These are phyloP conservation scores for Pseudopleuronectes americanus DNA, from an alignment of 2,797 vertebrate species.

Conservation along the genomic window DNA sequence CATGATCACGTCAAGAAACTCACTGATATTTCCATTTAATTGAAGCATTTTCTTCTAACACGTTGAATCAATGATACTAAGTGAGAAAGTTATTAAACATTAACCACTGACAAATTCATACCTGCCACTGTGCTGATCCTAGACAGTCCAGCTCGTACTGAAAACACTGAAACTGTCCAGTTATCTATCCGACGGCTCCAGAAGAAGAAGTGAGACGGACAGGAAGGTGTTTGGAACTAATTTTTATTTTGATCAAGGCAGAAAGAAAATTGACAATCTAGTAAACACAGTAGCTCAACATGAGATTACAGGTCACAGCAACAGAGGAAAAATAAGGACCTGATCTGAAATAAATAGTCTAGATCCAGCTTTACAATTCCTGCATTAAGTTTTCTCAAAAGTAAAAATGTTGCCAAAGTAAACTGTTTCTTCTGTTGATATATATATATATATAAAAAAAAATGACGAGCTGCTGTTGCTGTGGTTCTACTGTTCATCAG, in stretches of 20 bases:
- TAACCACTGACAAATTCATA: too few species aligned
- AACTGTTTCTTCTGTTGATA: background rate
- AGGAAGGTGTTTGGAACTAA: background rate
- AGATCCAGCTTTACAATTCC: slow-evolving; percentile 13
- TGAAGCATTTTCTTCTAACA: too few species aligned
- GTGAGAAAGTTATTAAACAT: too few species aligned
- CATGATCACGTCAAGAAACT: too few species aligned
- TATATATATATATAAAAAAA: background rate
- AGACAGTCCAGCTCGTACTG: too few species aligned
- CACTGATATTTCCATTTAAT: too few species aligned
- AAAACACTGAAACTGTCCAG: background rate
- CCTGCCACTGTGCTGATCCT: too few species aligned
- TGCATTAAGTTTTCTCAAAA: background rate
- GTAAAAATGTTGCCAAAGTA: background rate
- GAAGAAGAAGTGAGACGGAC: slow-evolving; percentile 12
- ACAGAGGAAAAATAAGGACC: background rate
- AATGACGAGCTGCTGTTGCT: background rate
- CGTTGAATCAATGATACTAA: too few species aligned
- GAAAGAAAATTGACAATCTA: slow-evolving; percentile 12
- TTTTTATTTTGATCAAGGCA: slow-evolving; percentile 35
- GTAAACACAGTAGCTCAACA: slow-evolving; percentile 5
- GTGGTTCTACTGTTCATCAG: background rate
- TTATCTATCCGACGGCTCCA: too few species aligned
- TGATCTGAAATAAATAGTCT: background rate
- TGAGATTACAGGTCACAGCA: slow-evolving; percentile 1